Evolutionary conservation across 2,888 invertebrate genomes (phyloP), one percentile per base, ranked within the genome.

Genomic region (Rotaria sp.): DNA sequence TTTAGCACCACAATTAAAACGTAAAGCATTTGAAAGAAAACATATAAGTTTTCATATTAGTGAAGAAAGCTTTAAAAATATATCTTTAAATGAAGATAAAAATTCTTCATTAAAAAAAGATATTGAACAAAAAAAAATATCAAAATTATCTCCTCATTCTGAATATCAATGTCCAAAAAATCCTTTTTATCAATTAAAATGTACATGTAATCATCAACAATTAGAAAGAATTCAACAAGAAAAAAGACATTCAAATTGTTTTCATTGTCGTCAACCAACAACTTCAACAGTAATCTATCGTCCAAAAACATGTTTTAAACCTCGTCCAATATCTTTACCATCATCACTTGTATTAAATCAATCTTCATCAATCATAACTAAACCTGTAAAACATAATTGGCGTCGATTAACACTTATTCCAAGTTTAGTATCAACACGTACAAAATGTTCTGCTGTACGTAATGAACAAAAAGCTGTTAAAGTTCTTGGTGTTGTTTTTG

Each of bases 381-480:
- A 80, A 0, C 45, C 45, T 21, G 8, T 45, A 11, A 45, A 45
- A 80, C 45, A 24, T 1, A 8, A 26, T 45, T 5, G 13, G 7
- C 18, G 10, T 67, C 67, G 67, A 18, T 35, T 67, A 18, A 18
- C 15, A 21, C 35, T 67, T 21, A 67, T 67, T 15, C 35, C 67
- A 35, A 67, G 35, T 67, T 21, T 67, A 30, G 35, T 21, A 35
- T 13, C 67, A 30, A 35, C 24, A 15, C 80, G 80, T n/a, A 11
- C 24, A 26, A 41, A 86, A 67, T 86, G 87, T 75, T 87, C 88
- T 48, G 94, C 89, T 74, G 92, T 96, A 86, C 93, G 95, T 10
- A 93, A 96, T 86, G 96, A 97, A 90, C 96, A 97, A 90, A 97
- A 97, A 91, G 97, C 97, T 0, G 96, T 97, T 24, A 96, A 97